Base-by-base conservation (phyloP, 2,113 vertebrate genomes). In the Neolamprologus falcicula region DNA sequence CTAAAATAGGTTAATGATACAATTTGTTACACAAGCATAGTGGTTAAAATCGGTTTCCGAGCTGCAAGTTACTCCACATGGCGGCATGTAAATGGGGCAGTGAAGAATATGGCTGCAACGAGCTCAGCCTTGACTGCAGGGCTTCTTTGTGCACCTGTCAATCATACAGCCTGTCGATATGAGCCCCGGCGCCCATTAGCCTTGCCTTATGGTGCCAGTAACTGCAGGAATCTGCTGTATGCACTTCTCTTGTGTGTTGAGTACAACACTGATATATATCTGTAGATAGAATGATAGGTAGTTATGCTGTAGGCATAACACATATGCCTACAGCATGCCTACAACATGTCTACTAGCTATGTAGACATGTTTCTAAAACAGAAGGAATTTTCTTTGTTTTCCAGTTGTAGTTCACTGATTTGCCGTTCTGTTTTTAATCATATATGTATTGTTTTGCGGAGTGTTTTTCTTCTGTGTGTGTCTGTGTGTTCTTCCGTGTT, bases 141-240 rank as follows among this genome's bases (percentile, higher is more conserved):
- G 81, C 84, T 88, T 83, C 87, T 86, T 83, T 87, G 83, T 91
- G 73, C 54, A 86, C 80, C 93, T 93, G 94, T 94, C 94, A 91
- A 82, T 95, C 93, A 92, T 10, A 73, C 54, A 83, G 88, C 26
- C 82, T 85, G 87, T 95, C 93, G 83, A 86, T 88, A 92, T 59
- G 82, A 88, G 85, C 82, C 82, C 42, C 12, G 17, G 91, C 71
- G 47, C 85, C 90, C 86, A 95, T 93, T 92, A 92, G 90, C 83
- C 83, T 88, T 86, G 7, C 89, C 42, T 82, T 89, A 57, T 90
- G 92, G 88, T 78, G 83, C 80, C 83, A 17, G 59, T 47, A 84
- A 78, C 80, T 76, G 89, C 57, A 82, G 80, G 76, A 80, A 35
- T 80, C 80, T 78, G 52, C 83, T 86, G 50, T n/a, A 79, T 82